Evolutionary conservation across 2,888 invertebrate genomes (phyloP), one percentile per base, ranked within the genome.

Genomic region (Sphaeridia pumilis): DNA sequence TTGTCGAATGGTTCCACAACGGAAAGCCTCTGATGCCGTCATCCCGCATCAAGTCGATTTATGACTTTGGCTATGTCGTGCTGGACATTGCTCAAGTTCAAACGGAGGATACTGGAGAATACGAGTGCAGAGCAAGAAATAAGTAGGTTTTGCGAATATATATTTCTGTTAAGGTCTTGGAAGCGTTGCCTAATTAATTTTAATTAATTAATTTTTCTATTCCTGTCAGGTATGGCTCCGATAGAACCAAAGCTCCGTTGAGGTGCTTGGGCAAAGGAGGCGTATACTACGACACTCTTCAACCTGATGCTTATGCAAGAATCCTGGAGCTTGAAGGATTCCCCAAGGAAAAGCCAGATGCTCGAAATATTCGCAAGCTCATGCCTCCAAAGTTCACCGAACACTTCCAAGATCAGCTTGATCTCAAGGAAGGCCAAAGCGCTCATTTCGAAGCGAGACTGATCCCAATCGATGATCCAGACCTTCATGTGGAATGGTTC

Each of bases 61-160:
- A 88, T 43, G 94, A 94, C 70, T 94, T 94, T 68, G 94, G 94
- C 46, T 94, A 88, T 69, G 92, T 93, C 12, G 83, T 90, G 7
- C 78, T 94, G 73, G 93, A 94, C 67, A 89, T 94, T 67, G 83
- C 90, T n/a, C 49, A 48, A 35, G 56, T 57, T n/a, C 43, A 50
- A n/a, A 42, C 54, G 21, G 52, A 53, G 43, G 53, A 53, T 35
- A 46, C 46, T 3, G 94, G 94, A 27, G 90, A 92, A 74, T 92
- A 90, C 66, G 83, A 89, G 10, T 94, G 94, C 73, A 81, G 83
- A 65, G 95, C 95, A 4, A 83, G 81, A 67, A 90, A 92, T 69
- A 87, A 86, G 74, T 72, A 65, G 57, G 69, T n/a, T 14, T 31
- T 31, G 1, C 12, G 20, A 56, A 20, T n/a, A 14, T 4, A 14